These are phyloP conservation scores for Apoda limacodes DNA, from an alignment of 2,888 invertebrate genomes.

Conservation along the genomic window DNA sequence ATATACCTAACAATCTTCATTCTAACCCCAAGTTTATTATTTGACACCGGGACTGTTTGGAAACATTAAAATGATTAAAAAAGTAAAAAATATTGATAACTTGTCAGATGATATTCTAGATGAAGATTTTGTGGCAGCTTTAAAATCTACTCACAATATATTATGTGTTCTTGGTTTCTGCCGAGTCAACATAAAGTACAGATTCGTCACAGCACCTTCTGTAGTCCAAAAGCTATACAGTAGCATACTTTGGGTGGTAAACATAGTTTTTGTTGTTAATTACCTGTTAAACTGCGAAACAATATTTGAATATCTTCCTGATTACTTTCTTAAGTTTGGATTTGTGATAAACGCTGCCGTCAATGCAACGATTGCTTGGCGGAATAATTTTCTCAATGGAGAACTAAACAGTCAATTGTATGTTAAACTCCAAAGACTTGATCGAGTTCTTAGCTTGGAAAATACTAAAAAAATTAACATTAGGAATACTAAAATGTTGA, in stretches of 20 bases:
- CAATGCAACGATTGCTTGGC: constrained; percentile 3
- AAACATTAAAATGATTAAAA: too few species aligned
- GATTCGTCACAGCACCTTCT: constrained; percentile 32
- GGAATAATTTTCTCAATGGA: constrained; percentile 4
- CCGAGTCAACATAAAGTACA: constrained; percentile 32
- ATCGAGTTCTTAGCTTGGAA: constrained; percentile 29
- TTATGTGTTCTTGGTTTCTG: constrained; percentile 32
- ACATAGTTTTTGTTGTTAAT: background rate
- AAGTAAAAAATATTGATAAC: constrained; percentile 28
- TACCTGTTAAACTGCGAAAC: background rate
- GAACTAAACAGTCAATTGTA: constrained; percentile 28
- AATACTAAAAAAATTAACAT: constrained; percentile 25
- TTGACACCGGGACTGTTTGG: too few species aligned
- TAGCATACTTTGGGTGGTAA: background rate
- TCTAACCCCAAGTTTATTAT: too few species aligned
- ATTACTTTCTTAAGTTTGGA: background rate
- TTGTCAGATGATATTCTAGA: constrained; percentile 35
- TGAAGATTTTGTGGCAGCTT: constrained; percentile 35
- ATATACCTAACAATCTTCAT: too few species aligned
- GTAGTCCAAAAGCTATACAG: constrained; percentile 16
- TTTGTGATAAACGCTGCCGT: background rate
- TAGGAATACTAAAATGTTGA: constrained; percentile 17
- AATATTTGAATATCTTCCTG: background rate
- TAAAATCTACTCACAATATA: constrained; percentile 28
- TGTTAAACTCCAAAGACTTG: constrained; percentile 43